These are phyloP conservation scores for Plectrocnemia conspersa DNA, from an alignment of 1,140 invertebrate species.

Conservation along the genomic window DNA sequence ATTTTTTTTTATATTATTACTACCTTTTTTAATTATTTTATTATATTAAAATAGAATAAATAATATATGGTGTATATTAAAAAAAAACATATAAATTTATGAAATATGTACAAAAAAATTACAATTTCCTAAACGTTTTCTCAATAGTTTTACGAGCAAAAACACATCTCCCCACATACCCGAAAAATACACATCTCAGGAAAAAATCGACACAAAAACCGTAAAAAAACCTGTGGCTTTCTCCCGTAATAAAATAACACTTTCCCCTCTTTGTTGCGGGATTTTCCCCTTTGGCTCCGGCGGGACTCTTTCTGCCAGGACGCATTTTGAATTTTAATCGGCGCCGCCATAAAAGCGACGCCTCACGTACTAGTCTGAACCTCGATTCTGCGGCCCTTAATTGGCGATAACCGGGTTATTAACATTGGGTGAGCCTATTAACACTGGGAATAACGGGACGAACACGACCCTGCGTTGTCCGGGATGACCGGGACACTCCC, in stretches of 20 bases:
- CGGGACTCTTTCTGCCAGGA: slow-evolving; percentile 49
- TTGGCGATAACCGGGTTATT: slow-evolving; percentile 28
- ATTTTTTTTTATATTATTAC: too few relatives aligned
- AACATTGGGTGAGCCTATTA: not conserved
- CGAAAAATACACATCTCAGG: slow-evolving; percentile 41
- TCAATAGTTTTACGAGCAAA: too few relatives aligned
- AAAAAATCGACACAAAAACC: slow-evolving; percentile 20
- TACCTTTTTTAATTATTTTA: too few relatives aligned
- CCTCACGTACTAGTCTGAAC: slow-evolving; percentile 36
- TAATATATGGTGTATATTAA: too few relatives aligned
- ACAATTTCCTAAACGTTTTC: too few relatives aligned
- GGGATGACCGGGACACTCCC: too few relatives aligned
- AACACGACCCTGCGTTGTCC: too few relatives aligned
- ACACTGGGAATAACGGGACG: too few relatives aligned
- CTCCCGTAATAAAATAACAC: slow-evolving; percentile 33
- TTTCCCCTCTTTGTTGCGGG: slow-evolving; percentile 23
- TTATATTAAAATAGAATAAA: too few relatives aligned
- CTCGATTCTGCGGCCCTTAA: slow-evolving; percentile 26
- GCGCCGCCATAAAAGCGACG: slow-evolving; percentile 38
- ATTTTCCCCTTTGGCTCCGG: slow-evolving; percentile 9
- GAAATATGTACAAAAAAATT: too few relatives aligned
- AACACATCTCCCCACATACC: slow-evolving; percentile 48
- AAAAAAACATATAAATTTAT: too few relatives aligned
- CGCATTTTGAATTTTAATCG: slow-evolving; percentile 54
- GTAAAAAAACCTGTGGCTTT: slow-evolving; percentile 22